Conservation (phyloP, 1,140 invertebrate genomes). For the Archegozetes longisetosus region DNA sequence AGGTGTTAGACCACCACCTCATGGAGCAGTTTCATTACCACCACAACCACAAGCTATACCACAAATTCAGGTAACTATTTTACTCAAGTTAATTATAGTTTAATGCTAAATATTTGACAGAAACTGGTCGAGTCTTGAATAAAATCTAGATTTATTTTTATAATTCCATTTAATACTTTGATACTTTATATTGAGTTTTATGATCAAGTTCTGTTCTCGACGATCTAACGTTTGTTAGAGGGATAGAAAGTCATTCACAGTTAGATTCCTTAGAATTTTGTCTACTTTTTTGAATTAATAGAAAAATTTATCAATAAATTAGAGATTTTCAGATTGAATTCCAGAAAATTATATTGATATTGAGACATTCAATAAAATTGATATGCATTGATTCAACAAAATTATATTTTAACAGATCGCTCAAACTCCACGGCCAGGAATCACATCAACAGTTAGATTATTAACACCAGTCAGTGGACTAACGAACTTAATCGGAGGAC, state of each 20-base stretch:
- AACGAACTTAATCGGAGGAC: background rate
- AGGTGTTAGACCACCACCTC: slow-evolving; percentile 72
- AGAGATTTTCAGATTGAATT: no score
- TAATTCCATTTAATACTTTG: background rate
- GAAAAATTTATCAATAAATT: no score
- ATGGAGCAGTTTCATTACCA: slow-evolving; percentile 24
- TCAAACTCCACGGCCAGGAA: slow-evolving; percentile 20
- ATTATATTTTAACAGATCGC: slow-evolving; percentile 5
- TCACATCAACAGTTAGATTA: slow-evolving; percentile 20
- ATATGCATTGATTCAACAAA: background rate
- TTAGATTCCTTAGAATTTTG: no score
- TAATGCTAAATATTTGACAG: no score
- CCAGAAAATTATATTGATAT: no score
- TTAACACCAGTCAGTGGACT: slow-evolving; percentile 26
- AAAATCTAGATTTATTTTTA: background rate
- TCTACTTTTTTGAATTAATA: no score
- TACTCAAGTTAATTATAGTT: background rate
- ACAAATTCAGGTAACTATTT: slow-evolving; percentile 23
- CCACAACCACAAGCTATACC: slow-evolving; percentile 25
- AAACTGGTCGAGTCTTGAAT: background rate
- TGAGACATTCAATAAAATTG: background rate
- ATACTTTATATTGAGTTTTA: no score
- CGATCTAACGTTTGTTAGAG: no score
- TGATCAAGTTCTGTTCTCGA: no score
- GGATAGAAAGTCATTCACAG: no score